Base-by-base conservation (phyloP, 2,888 invertebrate species). In the Eupithecia insigniata region DNA sequence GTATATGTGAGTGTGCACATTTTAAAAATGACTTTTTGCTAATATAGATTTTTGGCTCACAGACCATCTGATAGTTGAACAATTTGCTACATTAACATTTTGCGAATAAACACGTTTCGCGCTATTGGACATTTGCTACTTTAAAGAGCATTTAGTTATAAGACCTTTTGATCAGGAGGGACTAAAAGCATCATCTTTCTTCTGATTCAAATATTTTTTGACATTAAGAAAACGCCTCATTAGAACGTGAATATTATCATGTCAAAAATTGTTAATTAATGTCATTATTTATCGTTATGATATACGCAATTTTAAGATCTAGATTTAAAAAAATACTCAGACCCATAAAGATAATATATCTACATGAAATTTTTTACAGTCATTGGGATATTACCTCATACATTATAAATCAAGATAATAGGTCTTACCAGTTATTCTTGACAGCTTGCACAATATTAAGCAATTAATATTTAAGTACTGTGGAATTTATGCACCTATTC, bases 401-500 rank as follows among this genome's bases (percentile, higher is more conserved):
- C n/a, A 46, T 3, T 8, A 60, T 26, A 30, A 30, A 16, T 60
- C 60, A 62, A 62, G 22, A 62, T 34, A 32, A 3, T 32, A 34
- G 2, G 10, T 62, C 10, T 62, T 5, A 62, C 22, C 22, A 16
- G 22, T 64, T 39, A 30, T 32, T 36, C 5, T 34, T 36, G 62
- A 64, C 36, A 36, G 64, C 64, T 64, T 64, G 64, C 64, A 64
- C 64, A 64, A 64, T 64, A 22, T 36, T 39, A 14, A 5, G 64
- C 12, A 36, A 64, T 64, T 14, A 51, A 32, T 32, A 62, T n/a
- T 30, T 4, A n/a, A n/a, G 12, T 51, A 2, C 2, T 51, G 8
- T 12, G 22, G n/a, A 22, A 3, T 51, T 7, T 22, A n/a, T 22
- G 8, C 10, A 51, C 22, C 6, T 43, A 43, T n/a, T 46, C 46